Conservation (phyloP, 2,888 invertebrate genomes). For the Lepidochrysops patricia region DNA sequence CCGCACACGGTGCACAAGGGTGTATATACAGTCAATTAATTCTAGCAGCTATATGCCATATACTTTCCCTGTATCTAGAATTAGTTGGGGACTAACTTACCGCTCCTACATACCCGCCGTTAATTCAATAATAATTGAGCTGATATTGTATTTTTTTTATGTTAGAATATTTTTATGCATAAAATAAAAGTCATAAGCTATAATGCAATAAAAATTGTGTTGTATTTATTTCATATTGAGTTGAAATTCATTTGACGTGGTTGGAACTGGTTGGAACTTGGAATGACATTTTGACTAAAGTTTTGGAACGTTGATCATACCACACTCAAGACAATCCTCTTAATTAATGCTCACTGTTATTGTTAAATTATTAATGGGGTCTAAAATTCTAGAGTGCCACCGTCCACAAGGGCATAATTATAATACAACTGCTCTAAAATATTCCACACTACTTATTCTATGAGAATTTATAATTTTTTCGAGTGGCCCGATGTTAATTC, state of each 20-base stretch:
- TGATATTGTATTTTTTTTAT: too few relatives aligned
- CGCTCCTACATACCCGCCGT: not conserved
- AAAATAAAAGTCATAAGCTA: too few relatives aligned
- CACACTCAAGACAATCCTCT: not conserved
- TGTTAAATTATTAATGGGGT: not conserved
- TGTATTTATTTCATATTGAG: too few relatives aligned
- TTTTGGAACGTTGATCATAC: too few relatives aligned
- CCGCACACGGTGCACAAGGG: not conserved
- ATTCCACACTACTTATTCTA: not conserved
- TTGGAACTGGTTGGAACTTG: too few relatives aligned
- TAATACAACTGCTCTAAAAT: not conserved
- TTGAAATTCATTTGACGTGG: too few relatives aligned
- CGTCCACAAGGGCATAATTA: not conserved
- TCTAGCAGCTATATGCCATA: slow-evolving; percentile 18
- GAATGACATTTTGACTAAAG: too few relatives aligned
- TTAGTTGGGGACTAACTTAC: slow-evolving; percentile 20
- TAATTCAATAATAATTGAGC: slow-evolving; percentile 1
- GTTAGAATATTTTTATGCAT: too few relatives aligned
- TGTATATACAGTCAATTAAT: slow-evolving; percentile 20
- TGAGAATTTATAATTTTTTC: slow-evolving; percentile 8
- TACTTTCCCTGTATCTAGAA: slow-evolving; percentile 15
- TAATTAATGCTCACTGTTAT: not conserved
- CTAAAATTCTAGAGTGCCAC: not conserved
- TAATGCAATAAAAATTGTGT: too few relatives aligned
- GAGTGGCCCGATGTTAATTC: not conserved